Evolutionary conservation across 2,888 invertebrate genomes (phyloP), one percentile per base, ranked within the genome.

Genomic region (Caenorhabditis zanzibari): DNA sequence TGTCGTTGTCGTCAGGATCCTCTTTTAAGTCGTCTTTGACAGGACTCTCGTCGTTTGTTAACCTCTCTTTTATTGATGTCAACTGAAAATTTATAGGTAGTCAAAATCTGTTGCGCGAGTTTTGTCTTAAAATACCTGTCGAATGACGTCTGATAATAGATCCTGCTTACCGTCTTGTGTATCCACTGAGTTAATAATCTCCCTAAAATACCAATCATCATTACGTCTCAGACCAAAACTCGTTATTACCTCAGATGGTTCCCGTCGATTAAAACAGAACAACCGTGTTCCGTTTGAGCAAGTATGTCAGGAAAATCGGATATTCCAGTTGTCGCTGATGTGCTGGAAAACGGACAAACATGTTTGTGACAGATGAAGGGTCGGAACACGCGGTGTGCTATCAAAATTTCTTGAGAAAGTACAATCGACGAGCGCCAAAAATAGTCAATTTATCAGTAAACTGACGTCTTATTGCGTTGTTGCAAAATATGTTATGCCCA

Each of bases 281-380:
- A 91, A 52, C 89, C 89, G 75, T 89, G 86, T 68, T 90, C 90
- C n/a, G 90, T 90, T 76, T 91, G 91, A 22, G 91, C 91, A 14
- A 91, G 85, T 59, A 91, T 89, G 81, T 91, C 91, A 12, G 91
- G 91, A 75, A 88, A 88, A 61, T 90, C 90, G 59, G 82, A 82
- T 10, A 86, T 71, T 10, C 85, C 85, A 14, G 88, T 86, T 35
- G 89, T 86, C 5, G 87, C 88, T 16, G 89, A 89, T 47, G 89
- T 91, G 82, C 90, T 91, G 86, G 84, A 90, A 88, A 59, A 32
- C 28, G 26, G 68, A 56, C 59, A 66, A 66, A 66, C 58, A 61
- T 76, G 76, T 76, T 76, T 68, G 35, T 32, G 66, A 35, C 14
- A 26, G 59, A 69, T 58, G 76, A 69, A 69, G 69, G 76, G 41